Percentiles rank a stretch among this genome's conserved stretches.
phyloP scores from a whole-genome alignment of 2,113 vertebrate genomes.

The Gnathonemus longibarbis region DNA sequence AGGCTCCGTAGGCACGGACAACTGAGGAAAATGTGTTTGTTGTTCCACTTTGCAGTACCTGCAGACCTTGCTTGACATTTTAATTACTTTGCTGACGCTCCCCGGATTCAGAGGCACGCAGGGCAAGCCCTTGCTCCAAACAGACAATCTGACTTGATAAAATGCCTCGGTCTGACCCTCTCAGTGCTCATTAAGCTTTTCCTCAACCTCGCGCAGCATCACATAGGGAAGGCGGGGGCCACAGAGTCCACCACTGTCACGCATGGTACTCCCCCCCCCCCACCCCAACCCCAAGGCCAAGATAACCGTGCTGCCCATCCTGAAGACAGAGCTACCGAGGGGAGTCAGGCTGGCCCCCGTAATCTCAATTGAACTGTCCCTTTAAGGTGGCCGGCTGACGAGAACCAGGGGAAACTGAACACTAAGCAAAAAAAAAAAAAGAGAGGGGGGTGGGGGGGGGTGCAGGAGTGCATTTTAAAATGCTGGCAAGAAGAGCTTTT shows the following conservation, averaged over 20 bases:
- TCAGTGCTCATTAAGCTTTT: neutral
- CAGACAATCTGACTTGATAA: neutral
- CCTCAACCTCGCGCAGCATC: neutral
- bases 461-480: neutral
- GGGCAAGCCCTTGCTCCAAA: neutral
- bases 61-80: neutral
- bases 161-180: neutral
- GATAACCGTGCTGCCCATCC: neutral
- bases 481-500: neutral
- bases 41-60: neutral
- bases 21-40: conserved; percentile 3
- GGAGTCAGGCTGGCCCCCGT: neutral
- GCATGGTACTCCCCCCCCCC: neutral
- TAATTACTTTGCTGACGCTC: neutral
- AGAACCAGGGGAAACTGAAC: neutral
- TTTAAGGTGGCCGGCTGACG: neutral
- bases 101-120: neutral
- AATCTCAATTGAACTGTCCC: neutral
- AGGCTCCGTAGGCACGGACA: neutral
- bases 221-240: neutral
- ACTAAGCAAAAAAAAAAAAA: neutral
- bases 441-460: neutral
- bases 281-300: neutral
- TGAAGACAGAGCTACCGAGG: neutral
- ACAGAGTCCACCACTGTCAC: neutral